Base-by-base conservation (phyloP, 2,888 invertebrate genomes). In the Anodontia alba region DNA sequence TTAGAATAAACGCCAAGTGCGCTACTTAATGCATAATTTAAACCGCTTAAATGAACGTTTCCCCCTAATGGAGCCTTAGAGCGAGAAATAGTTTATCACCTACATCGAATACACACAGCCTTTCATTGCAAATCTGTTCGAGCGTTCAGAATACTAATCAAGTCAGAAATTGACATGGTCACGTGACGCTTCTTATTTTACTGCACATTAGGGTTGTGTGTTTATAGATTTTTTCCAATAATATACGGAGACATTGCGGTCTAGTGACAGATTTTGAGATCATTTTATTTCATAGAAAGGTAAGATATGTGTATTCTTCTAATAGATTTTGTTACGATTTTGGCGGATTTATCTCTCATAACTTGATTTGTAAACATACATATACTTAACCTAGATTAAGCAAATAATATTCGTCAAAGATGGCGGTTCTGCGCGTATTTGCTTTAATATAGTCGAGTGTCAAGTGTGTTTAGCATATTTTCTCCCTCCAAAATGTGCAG, bases 331-430 rank as follows among this genome's bases (percentile, higher is more conserved):
- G 38, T 8, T 38, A 38, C 12, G 38, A 38, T 38, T 5, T 38
- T 12, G 38, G 38, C 38, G 12, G 38, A 38, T 12, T 38, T 38
- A 38, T 38, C 38, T 5, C 38, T 38, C 38, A 12, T 38, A 8
- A 38, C 5, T 8, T 12, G 38, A 38, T 38, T 38, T 38, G 7
- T 23, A 26, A 54, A 26, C 23, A 26, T 7, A 23, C 62, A 62
- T 62, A 62, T 62, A 33, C 62, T 62, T 62, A 62, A 62, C 62
- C 62, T 62, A 62, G 33, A 62, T 62, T 62, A 62, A 62, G 62
- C 62, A 33, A 62, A 62, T 62, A 62, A 62, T 33, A 62, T 1
- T 33, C 62, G 20, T 20, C 33, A 62, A 62, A 62, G 31, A 62
- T 62, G 62, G 62, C 62, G 62, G 62, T 7, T 62, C n/a, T n/a